Conservation (phyloP, 1,140 invertebrate species). For the Platorchestia sp. region DNA sequence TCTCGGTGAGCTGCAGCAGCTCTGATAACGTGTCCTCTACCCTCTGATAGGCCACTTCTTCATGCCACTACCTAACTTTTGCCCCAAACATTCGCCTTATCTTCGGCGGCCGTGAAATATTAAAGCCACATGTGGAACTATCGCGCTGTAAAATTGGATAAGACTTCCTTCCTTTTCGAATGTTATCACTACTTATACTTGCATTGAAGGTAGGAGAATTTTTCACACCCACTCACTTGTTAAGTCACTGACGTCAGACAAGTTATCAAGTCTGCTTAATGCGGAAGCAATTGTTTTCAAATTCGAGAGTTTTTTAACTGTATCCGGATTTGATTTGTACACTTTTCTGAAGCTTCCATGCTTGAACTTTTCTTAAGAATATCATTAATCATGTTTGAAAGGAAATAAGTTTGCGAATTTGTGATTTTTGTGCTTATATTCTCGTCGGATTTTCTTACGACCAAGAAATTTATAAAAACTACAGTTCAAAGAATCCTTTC, state of each 20-base stretch:
- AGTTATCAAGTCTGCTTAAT: background rate
- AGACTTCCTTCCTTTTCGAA: background rate
- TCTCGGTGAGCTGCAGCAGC: background rate
- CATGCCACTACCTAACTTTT: background rate
- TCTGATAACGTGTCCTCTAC: background rate
- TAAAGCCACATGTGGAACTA: background rate
- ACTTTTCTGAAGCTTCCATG: background rate
- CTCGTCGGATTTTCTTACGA: background rate
- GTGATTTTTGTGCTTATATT: background rate
- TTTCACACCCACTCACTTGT: background rate
- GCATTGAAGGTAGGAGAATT: background rate
- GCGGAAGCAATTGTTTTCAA: background rate
- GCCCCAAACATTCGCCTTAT: background rate
- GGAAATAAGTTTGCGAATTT: background rate
- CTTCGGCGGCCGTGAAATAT: background rate
- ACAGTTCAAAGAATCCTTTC: background rate
- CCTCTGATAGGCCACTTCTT: background rate
- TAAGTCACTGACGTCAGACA: background rate
- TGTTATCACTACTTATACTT: background rate
- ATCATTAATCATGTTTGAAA: background rate
- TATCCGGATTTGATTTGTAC: background rate
- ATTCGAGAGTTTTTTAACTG: background rate
- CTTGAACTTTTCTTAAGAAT: background rate
- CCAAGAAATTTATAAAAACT: background rate
- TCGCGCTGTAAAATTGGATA: background rate